phyloP scores from a whole-genome alignment of 2,113 vertebrate species.

The Ceyx melanurus region DNA sequence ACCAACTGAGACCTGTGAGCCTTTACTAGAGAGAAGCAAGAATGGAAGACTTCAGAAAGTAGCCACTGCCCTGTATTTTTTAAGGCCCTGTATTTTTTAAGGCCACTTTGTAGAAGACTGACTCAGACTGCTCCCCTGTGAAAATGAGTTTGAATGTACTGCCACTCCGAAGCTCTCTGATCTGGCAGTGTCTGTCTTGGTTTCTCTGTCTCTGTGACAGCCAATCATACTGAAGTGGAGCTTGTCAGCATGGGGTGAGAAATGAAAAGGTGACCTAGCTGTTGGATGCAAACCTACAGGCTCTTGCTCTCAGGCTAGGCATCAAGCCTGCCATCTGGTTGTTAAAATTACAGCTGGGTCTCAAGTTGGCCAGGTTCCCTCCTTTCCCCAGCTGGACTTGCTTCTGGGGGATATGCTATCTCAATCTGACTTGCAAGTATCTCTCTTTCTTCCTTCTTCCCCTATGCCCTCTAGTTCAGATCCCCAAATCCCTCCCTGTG shows the following conservation, averaged over 20 bases:
- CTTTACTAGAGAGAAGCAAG: not conserved
- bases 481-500: not conserved
- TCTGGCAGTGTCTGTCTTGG: not conserved
- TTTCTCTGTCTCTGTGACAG: not conserved
- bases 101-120: not conserved
- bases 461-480: not conserved
- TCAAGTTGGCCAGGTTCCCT: not conserved
- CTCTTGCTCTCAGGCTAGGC: not conserved
- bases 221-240: not conserved
- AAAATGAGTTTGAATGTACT: fast-evolving
- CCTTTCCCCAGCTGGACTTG: not conserved
- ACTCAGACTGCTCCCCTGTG: not conserved
- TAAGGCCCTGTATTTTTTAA: not conserved
- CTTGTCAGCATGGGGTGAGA: not conserved
- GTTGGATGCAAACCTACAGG: not conserved
- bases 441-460: not conserved
- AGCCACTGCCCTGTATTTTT: not conserved
- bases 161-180: not conserved
- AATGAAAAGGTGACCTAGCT: not conserved
- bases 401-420: not conserved
- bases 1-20: not conserved
- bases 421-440: not conserved
- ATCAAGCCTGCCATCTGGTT: not conserved
- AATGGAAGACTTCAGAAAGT: not conserved
- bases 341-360: not conserved